Base-by-base conservation (phyloP, 2,113 vertebrate genomes). In the Gobius niger region DNA sequence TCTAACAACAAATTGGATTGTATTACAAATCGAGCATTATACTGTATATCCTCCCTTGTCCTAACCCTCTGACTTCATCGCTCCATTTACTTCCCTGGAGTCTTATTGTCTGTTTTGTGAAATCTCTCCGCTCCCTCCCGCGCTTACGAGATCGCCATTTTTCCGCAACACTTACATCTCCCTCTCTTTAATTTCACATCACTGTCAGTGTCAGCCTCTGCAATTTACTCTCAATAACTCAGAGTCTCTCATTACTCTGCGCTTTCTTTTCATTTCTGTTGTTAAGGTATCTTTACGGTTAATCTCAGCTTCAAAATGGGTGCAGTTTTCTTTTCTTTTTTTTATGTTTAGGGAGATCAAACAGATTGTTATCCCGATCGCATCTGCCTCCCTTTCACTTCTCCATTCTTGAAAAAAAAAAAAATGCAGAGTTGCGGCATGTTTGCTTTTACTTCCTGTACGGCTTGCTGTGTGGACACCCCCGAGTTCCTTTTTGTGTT, bases 401-500 rank as follows among this genome's bases (percentile, higher is more conserved):
- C 53, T 59, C 54, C 47, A 9, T 72, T 84, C 46, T 69, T 57
- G 70, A 71, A 72, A 82, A 24, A 24, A 4, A 34, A 34, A 34
- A 34, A 34, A 44, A 16, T 65, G 77, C 61, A 57, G 47, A 16
- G 69, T 68, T 56, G 49, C 56, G 68, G 63, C 73, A 42, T 82
- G 67, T 84, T 85, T 89, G 73, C 86, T 87, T 76, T 82, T 61
- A 12, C 82, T 78, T 8, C 6, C 82, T 68, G 70, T 77, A 80
- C 76, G 47, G 44, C 85, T 5, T 15, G 41, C 57, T 56, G 84
- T 77, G 53, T 24, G 85, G 77, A 80, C 82, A 82, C 84, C 80
- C 82, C 82, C 83, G n/a, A 83, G 9, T 83, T 81, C 84, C 68
- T 0, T 42, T 41, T 67, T 74, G 67, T 91, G 89, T 91, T 92